Percentiles rank a stretch among this genome's conserved stretches.
phyloP scores from a whole-genome alignment of 2,797 vertebrate species.

The Gila robusta region DNA sequence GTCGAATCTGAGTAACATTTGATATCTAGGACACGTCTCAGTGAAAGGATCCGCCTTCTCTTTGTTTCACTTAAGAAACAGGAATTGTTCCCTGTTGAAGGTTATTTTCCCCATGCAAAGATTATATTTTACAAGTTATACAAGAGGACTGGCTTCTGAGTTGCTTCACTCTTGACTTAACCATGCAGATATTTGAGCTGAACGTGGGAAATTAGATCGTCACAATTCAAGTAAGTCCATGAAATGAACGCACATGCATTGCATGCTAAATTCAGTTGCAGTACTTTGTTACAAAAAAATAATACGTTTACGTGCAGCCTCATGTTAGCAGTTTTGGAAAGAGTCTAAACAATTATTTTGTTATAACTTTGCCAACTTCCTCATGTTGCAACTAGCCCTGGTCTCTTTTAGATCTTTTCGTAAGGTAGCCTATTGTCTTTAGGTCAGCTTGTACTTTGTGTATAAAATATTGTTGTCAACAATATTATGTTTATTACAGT shows the following conservation, averaged over 20 bases:
- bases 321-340: not conserved
- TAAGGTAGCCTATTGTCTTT: not conserved
- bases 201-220: not conserved
- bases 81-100: not conserved
- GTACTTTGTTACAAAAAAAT: not conserved
- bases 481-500: constrained; percentile 12
- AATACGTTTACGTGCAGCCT: not conserved
- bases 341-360: not conserved
- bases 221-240: constrained; percentile 13
- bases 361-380: not conserved
- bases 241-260: not conserved
- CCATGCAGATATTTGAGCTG: not conserved
- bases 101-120: not conserved
- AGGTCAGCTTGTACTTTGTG: not conserved
- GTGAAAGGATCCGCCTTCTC: constrained; percentile 4
- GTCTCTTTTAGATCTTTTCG: not conserved
- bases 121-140: not conserved
- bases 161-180: not conserved
- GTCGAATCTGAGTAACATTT: not conserved
- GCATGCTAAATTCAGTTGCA: not conserved
- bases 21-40: constrained; percentile 9
- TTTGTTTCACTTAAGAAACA: constrained; percentile 40
- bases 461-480: not conserved
- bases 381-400: not conserved
- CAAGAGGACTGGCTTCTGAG: not conserved